A percentile compares a stretch with the other conserved stretches of the same genome.
phyloP scores from a whole-genome alignment of 2,888 invertebrate species.

The Dolichomitus sp. region DNA sequence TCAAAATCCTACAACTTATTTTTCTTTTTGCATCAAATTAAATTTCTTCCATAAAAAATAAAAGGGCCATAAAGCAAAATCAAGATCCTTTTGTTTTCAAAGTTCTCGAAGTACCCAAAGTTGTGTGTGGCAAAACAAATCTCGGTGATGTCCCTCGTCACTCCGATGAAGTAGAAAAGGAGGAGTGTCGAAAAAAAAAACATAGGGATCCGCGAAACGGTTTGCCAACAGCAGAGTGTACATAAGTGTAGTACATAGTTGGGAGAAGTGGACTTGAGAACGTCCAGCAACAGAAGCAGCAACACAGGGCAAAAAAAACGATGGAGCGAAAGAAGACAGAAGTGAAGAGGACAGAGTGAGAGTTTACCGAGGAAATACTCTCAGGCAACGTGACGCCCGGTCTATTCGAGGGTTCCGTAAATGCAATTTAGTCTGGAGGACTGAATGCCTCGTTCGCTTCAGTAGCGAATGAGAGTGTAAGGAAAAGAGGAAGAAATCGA shows the following conservation, averaged over 20 bases:
- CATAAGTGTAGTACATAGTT: constrained; percentile 19
- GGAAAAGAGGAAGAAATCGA: constrained; percentile 24
- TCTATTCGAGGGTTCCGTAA: constrained; percentile 71
- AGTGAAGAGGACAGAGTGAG: constrained; percentile 46
- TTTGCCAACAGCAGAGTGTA: constrained; percentile 30
- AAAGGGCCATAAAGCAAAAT: neutral
- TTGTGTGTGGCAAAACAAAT: constrained; percentile 30
- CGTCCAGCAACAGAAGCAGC: constrained; percentile 60
- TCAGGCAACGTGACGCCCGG: constrained; percentile 63
- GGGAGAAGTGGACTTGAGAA: constrained; percentile 58
- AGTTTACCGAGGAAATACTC: constrained; percentile 75
- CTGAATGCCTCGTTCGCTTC: constrained; percentile 40
- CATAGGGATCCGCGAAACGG: constrained; percentile 43
- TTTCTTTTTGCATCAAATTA: too few species aligned
- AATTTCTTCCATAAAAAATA: too few species aligned
- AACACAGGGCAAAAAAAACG: constrained; percentile 38
- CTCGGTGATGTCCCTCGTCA: constrained; percentile 28
- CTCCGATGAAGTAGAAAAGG: constrained; percentile 7
- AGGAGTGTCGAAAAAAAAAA: constrained; percentile 30
- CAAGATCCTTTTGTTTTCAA: neutral
- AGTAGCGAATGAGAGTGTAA: constrained; percentile 19
- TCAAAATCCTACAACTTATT: neutral
- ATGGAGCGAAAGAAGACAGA: constrained; percentile 31
- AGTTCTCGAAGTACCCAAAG: neutral
- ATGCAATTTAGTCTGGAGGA: constrained; percentile 75